Evolutionary conservation across 2,113 vertebrate genomes (phyloP).

Genomic region (Pterocles orientalis): DNA sequence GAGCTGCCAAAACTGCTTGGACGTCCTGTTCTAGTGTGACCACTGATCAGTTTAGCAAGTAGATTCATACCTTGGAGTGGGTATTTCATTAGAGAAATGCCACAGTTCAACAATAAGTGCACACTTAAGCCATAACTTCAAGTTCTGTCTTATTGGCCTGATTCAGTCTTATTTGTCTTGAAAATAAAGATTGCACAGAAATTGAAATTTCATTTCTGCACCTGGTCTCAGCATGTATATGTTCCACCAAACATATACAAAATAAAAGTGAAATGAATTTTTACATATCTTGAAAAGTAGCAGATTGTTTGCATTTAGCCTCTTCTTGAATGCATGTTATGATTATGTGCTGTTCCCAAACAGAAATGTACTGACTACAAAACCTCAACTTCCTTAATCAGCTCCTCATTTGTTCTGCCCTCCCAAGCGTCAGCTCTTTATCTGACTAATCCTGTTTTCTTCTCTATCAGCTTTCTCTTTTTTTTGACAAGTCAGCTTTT

Average conservation of each 20-base stretch:
- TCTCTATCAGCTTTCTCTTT: not conserved
- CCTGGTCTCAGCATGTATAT: accelerated
- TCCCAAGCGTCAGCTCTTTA: not conserved
- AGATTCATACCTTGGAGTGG: not conserved
- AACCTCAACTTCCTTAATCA: not conserved
- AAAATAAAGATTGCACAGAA: not conserved
- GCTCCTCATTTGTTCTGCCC: not conserved
- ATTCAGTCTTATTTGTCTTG: not conserved
- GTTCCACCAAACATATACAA: not conserved
- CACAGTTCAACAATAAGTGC: not conserved
- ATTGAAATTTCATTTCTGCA: not conserved
- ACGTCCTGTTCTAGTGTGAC: not conserved
- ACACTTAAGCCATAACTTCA: accelerated
- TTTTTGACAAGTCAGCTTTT: not conserved
- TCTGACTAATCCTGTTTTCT: not conserved
- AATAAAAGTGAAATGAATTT: not conserved
- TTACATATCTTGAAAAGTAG: not conserved
- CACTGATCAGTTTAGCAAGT: not conserved
- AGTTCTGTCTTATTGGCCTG: not conserved
- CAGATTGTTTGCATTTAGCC: not conserved
- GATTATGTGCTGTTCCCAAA: not conserved
- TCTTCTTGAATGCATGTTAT: not conserved
- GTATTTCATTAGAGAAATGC: not conserved
- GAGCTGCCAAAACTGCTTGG: not conserved
- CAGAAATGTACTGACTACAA: not conserved